These are phyloP conservation scores for Pegoplata infirma DNA, from an alignment of 2,888 invertebrate species.

Conservation along the genomic window DNA sequence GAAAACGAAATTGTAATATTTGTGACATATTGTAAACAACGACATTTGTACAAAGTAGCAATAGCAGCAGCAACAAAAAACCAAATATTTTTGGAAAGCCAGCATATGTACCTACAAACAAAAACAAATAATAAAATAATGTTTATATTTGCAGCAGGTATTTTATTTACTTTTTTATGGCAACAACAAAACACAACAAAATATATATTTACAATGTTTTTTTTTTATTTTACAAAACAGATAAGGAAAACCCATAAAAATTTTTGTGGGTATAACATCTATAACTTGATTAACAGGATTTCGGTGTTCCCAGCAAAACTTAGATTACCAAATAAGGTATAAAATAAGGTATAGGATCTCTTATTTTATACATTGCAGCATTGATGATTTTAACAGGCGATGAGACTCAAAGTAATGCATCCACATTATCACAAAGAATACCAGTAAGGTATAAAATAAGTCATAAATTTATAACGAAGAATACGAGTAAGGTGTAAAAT, in stretches of 20 bases:
- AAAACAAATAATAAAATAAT: constrained; percentile 12
- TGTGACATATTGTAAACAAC: constrained; percentile 38
- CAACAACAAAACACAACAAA: background rate
- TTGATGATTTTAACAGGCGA: no score
- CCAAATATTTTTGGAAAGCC: background rate
- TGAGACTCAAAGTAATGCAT: no score
- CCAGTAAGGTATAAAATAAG: no score
- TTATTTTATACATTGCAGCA: no score
- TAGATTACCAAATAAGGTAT: no score
- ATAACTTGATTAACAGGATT: no score
- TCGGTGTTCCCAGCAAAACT: no score
- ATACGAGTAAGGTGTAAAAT: no score
- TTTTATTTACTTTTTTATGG: constrained; percentile 46
- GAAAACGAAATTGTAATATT: constrained; percentile 40
- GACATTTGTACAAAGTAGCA: background rate
- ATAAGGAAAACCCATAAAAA: constrained; percentile 38
- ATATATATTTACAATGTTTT: background rate
- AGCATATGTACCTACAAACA: constrained; percentile 21
- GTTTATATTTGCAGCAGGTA: constrained; percentile 39
- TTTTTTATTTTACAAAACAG: background rate
- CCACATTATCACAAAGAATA: no score
- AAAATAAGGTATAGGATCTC: no score
- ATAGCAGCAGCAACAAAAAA: no score
- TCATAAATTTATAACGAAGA: no score
- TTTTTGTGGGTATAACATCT: constrained; percentile 11